A percentile compares a stretch with the other conserved stretches of the same genome.
Conservation (phyloP, 1,140 invertebrate genomes). For the Drosophila eugracilis region DNA sequence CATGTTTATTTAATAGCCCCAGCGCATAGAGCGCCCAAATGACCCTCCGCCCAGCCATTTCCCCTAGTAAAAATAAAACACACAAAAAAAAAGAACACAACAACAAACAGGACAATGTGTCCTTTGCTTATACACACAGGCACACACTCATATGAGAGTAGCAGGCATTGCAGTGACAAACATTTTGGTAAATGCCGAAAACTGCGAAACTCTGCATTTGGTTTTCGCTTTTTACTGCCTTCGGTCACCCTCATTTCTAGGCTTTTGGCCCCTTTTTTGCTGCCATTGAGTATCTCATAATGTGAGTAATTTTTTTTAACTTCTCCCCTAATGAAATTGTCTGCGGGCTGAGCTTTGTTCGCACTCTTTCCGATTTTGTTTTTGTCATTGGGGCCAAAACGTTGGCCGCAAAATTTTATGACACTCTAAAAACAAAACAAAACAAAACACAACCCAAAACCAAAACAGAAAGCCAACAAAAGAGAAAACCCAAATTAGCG, state of each 20-base stretch:
- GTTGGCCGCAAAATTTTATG: conserved; percentile 67
- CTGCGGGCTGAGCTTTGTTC: conserved; percentile 59
- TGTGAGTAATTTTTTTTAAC: conserved; percentile 51
- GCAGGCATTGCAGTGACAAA: conserved; percentile 67
- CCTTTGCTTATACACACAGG: conserved; percentile 28
- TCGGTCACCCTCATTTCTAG: conserved; percentile 47
- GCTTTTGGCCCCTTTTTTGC: conserved; percentile 1
- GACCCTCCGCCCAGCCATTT: not conserved
- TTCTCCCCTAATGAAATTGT: conserved; percentile 74
- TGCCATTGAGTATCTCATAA: conserved; percentile 47
- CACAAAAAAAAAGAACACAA: not conserved
- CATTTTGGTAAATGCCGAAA: conserved; percentile 69
- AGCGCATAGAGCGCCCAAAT: conserved; percentile 33
- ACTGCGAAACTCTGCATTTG: conserved; percentile 58
- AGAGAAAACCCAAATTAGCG: conserved; percentile 45
- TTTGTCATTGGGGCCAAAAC: conserved; percentile 48
- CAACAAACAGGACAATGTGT: conserved; percentile 39
- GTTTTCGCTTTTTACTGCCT: conserved; percentile 45
- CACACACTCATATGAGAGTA: conserved; percentile 7
- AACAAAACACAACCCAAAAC: conserved; percentile 30
- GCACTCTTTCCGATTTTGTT: conserved; percentile 30
- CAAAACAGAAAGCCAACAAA: conserved; percentile 29
- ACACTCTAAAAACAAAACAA: conserved; percentile 44
- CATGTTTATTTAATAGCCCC: conserved; percentile 80
- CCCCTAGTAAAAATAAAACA: not conserved